Evolutionary conservation across 2,113 vertebrate genomes (phyloP).

Genomic region (Cottus gobio): DNA sequence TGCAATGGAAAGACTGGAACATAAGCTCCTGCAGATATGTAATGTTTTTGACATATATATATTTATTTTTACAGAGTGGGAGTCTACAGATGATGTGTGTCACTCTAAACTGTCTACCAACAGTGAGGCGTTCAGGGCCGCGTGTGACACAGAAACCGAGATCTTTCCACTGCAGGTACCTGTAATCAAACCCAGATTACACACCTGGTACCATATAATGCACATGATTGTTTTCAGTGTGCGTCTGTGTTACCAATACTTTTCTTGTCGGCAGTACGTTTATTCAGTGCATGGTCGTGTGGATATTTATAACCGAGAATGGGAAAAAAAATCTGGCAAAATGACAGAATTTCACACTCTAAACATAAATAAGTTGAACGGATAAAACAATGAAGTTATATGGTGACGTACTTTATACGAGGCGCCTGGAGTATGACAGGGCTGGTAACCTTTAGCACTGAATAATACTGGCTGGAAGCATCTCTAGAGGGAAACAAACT

Average conservation of each 20-base stretch:
- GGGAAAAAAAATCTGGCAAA: not conserved
- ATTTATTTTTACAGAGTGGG: no score
- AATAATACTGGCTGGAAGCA: not conserved
- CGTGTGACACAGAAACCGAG: slow-evolving; percentile 17
- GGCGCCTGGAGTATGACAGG: not conserved
- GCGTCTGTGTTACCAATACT: not conserved
- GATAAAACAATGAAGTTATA: not conserved
- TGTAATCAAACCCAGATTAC: slow-evolving; percentile 22
- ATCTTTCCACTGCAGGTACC: not conserved
- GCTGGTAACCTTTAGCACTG: not conserved
- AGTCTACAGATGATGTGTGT: slow-evolving; percentile 6
- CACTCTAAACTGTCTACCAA: not conserved
- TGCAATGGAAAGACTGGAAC: not conserved
- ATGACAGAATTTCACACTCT: not conserved
- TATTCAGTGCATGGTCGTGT: not conserved
- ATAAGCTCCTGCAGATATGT: not conserved
- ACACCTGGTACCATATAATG: not conserved
- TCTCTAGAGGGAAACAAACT: not conserved
- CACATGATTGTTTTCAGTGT: not conserved
- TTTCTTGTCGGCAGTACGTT: not conserved
- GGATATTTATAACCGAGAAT: not conserved
- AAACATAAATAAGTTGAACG: not conserved
- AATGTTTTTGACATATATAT: not conserved
- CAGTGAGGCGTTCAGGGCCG: slow-evolving; percentile 26
- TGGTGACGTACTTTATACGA: not conserved